phyloP scores from a whole-genome alignment of 2,113 vertebrate species.

The Suricata suricatta region DNA sequence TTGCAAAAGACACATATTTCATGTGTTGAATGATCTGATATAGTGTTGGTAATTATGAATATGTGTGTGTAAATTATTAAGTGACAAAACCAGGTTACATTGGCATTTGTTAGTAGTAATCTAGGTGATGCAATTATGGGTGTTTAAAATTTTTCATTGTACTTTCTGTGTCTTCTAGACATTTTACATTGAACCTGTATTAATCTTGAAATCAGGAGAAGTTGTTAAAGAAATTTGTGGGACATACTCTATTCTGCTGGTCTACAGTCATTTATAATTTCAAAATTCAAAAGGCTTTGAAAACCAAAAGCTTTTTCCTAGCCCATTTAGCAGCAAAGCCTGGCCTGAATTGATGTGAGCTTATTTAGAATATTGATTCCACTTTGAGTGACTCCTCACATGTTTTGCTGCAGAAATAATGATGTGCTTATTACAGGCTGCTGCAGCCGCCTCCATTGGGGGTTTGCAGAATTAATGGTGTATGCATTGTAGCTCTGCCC shows the following conservation, averaged over 20 bases:
- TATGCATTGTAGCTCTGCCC: rapidly evolving
- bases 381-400: neutral
- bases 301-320: constrained; percentile 37
- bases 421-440: neutral
- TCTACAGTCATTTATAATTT: neutral
- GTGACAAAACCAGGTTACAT: neutral
- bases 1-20: neutral
- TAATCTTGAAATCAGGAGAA: constrained; percentile 7
- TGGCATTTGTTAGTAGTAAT: constrained; percentile 12
- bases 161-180: neutral
- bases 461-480: neutral
- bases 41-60: neutral
- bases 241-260: neutral
- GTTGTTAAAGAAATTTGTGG: neutral
- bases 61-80: neutral
- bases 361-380: constrained; percentile 22
- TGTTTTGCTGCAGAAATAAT: constrained; percentile 27
- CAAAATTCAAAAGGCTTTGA: constrained; percentile 35
- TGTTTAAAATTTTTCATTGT: constrained; percentile 21
- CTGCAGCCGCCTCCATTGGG: neutral
- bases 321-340: neutral
- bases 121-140: neutral
- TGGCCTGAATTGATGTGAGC: neutral
- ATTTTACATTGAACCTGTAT: neutral
- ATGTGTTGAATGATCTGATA: neutral